Base-by-base conservation (phyloP, 2,797 vertebrate species). In the Nothura maculosa region DNA sequence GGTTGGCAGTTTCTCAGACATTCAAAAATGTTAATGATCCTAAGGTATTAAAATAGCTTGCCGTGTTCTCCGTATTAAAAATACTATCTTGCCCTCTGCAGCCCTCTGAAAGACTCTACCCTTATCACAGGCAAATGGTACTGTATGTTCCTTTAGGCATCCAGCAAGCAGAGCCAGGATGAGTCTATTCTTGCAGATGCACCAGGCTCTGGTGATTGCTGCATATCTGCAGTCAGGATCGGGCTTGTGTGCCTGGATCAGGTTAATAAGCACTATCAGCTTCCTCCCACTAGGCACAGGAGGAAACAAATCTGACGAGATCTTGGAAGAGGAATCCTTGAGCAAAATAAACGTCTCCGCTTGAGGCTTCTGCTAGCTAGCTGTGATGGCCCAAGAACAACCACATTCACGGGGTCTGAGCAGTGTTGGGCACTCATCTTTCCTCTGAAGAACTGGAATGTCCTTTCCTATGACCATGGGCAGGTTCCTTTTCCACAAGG, bases 1-100 rank as follows among this genome's bases (percentile, higher is more conserved):
- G 67, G 67, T 93, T 74, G 66, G 78, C 82, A 83, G 92, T 77
- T 91, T 95, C 88, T 95, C 72, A 69, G 88, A 89, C 77, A 63
- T 72, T 91, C 55, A 94, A 84, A 92, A 90, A 92, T 89, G 87
- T 85, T 90, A 90, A 84, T 69, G 57, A 79, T 52, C 43, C 75
- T 27, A 48, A 62, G 30, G 87, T 43, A 90, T 70, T 42, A 90
- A 92, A 94, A 94, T 94, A 94, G 69, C 75, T 92, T 62, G 21
- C 69, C 42, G 55, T n/a, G 27, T 76, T 92, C 67, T 93, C 67
- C 55, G 6, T 50, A 50, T 83, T 81, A 85, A 81, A 90, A 89
- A 87, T 50, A 69, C 61, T 48, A 62, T 47, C 86, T 94, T 81
- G 5, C 81, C 79, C 81, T 89, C 73, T 93, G 92, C 73, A 92